phyloP scores from a whole-genome alignment of 2,113 vertebrate species.

The Hydropotes inermis region DNA sequence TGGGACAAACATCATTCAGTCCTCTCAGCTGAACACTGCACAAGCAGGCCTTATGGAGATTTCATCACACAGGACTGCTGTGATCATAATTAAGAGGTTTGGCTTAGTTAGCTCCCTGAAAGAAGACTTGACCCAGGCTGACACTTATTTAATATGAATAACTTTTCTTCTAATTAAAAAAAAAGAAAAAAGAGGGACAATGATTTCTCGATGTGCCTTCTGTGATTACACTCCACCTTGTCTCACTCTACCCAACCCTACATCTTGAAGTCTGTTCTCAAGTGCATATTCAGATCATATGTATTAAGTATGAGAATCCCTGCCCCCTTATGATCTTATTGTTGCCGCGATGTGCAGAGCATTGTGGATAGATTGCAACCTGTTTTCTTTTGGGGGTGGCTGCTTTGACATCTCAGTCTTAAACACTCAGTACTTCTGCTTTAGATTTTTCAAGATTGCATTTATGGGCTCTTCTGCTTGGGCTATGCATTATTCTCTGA shows the following conservation, averaged over 20 bases:
- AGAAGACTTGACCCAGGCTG: background rate
- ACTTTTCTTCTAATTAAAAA: background rate
- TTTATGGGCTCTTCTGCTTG: background rate
- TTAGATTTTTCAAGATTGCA: background rate
- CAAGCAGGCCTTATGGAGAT: background rate
- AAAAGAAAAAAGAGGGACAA: background rate
- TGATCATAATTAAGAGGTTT: constrained; percentile 7
- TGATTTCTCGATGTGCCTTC: background rate
- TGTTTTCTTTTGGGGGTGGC: background rate
- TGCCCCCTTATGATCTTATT: background rate
- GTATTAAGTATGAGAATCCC: background rate
- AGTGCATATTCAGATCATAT: background rate
- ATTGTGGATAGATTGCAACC: background rate
- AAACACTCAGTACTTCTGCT: background rate
- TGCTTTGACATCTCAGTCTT: background rate
- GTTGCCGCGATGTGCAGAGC: background rate
- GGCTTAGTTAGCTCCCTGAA: background rate
- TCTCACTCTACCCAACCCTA: background rate
- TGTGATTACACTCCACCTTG: background rate
- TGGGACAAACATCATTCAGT: background rate
- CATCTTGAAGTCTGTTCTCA: background rate
- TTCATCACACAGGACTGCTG: background rate
- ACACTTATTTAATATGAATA: background rate
- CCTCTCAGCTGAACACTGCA: background rate
- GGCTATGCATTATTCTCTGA: background rate